Evolutionary conservation across 2,888 invertebrate genomes (phyloP), one percentile per base, ranked within the genome.

Genomic region (Sisyra nigra): DNA sequence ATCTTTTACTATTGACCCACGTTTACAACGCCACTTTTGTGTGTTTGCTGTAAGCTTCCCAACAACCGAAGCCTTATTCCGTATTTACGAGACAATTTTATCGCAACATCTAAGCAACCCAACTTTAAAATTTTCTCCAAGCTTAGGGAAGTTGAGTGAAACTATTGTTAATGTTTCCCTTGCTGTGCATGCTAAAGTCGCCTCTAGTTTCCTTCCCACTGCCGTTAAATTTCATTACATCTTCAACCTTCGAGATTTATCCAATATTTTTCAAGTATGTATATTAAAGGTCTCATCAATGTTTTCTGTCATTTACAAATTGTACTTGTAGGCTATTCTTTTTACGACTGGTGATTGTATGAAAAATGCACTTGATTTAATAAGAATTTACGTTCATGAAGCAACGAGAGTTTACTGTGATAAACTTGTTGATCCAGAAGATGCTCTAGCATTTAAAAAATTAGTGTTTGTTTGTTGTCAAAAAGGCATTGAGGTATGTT

Each of bases 191-290:
- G 67, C 67, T 35, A 84, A 80, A 59, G 72, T 93, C 7, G 64
- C 78, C 0, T 58, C 74, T 2, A 73, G 72, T 0, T 94, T 94
- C 64, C 66, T 94, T 48, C 94, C 94, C 0, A 94, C 94, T 0
- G 93, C 93, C 15, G 70, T 88, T 50, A 94, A 92, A 64, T 94
- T 94, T 60, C 94, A 94, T 60, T 96, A 96, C 56, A 73, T 84
- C 46, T 96, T 93, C 63, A 96, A 93, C 60, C 65, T 94, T 42
- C 68, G 94, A 45, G 94, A 96, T 61, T 67, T 94, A 44, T 85
- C 92, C 1, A 94, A 92, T 57, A 83, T 94, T 49, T 94, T 92
- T 61, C 89, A 92, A 73, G 88, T 87, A 63, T 59, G 45, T 41
- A 47, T 19, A 18, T 17, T 42, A 14, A 17, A 40, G 11, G 32